Conservation (phyloP, 2,113 vertebrate genomes). For the Cavia aperea region DNA sequence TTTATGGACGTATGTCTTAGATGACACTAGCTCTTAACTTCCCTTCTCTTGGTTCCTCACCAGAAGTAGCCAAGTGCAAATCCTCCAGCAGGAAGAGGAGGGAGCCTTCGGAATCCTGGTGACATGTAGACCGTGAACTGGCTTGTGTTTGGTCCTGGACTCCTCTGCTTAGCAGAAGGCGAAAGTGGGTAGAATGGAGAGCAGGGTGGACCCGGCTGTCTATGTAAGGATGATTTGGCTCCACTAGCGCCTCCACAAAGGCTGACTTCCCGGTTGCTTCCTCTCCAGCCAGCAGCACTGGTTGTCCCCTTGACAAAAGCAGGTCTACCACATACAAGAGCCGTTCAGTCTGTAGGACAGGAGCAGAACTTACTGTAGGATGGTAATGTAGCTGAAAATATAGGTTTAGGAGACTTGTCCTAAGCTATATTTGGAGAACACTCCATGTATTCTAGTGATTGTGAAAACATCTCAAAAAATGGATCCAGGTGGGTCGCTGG, state of each 20-base stretch:
- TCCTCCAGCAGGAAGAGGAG: slow-evolving; percentile 83
- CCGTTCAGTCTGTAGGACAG: slow-evolving; percentile 74
- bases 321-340: slow-evolving; percentile 75
- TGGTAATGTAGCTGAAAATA: background rate
- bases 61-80: slow-evolving; percentile 79
- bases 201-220: slow-evolving; percentile 69
- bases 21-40: background rate
- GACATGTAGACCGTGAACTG: rapidly evolving
- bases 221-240: slow-evolving; percentile 67
- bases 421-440: slow-evolving; percentile 15
- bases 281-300: slow-evolving; percentile 82
- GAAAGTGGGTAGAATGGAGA: slow-evolving; percentile 70
- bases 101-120: slow-evolving; percentile 32
- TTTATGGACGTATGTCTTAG: background rate
- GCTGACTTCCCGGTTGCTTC: slow-evolving; percentile 80
- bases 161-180: slow-evolving; percentile 68
- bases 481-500: background rate
- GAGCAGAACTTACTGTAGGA: slow-evolving; percentile 16
- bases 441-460: background rate
- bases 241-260: slow-evolving; percentile 75
- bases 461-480: background rate
- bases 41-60: slow-evolving; percentile 72
- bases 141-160: slow-evolving; percentile 53
- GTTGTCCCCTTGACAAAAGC: slow-evolving; percentile 76
- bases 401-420: background rate